Base-by-base conservation (phyloP, 1,140 invertebrate genomes). In the Lethrus apterus region DNA sequence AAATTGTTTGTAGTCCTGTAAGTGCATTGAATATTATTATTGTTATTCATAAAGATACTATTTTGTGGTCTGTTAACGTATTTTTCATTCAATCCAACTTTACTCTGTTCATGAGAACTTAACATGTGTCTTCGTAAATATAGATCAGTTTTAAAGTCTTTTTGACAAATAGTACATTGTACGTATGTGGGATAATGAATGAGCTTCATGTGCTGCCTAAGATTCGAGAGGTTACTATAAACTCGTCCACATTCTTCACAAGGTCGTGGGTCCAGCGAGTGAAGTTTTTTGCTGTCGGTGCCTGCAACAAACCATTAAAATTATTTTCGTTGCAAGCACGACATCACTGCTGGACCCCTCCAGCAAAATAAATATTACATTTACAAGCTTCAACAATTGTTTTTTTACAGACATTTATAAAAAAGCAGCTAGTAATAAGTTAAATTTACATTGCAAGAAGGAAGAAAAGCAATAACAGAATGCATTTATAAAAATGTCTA, bases 151-250 rank as follows among this genome's bases (percentile, higher is more conserved):
- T 84, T 84, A 74, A 84, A 85, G 62, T 76, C 75, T 74, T 83
- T 83, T 63, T 76, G 76, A 72, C 83, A 85, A 53, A 80, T 72
- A 62, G 74, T 74, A 72, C 83, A 84, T 65, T 74, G 76, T 56
- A 83, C 80, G 68, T 78, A 80, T 69, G 80, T 80, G 60, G 83
- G 81, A 72, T 81, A 81, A 72, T 85, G 83, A 70, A 85, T 84
- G 54, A 84, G 77, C 62, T 81, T 80, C 73, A 84, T 82, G 71
- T 85, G 82, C 71, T 85, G 83, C 57, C 81, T 75, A 64, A 84
- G 76, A 72, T 85, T 84, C 63, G 81, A 84, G 66, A 83, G 76
- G 73, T 84, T 84, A 75, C 79, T 83, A 76, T 85, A 84, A 67
- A 82, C 79, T 64, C 81, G 80, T 59, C 82, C 81, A 73, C 83